Evolutionary conservation across 2,113 vertebrate species (phyloP).

Genomic region (Spea multiplicata): DNA sequence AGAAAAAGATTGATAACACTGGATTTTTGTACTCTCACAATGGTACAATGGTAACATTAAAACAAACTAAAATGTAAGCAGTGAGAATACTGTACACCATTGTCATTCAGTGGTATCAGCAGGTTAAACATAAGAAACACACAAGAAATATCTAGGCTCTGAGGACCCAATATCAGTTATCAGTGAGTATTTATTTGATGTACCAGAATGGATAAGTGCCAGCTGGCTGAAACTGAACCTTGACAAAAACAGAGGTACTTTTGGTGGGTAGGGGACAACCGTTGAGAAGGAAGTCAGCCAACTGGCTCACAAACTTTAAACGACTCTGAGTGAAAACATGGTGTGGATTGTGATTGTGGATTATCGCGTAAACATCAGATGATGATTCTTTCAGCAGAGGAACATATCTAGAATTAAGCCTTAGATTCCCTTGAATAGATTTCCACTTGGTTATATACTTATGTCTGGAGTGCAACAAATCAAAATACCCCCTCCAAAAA

Average conservation of each 20-base stretch:
- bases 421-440: background rate
- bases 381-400: background rate
- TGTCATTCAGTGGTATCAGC: too few relatives aligned
- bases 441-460: too few relatives aligned
- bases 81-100: too few relatives aligned
- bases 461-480: too few relatives aligned
- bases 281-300: background rate
- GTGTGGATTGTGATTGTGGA: background rate
- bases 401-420: background rate
- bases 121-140: too few relatives aligned
- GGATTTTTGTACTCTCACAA: too few relatives aligned
- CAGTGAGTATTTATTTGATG: background rate
- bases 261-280: background rate
- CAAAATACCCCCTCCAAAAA: too few relatives aligned
- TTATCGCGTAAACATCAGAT: background rate
- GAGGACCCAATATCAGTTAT: background rate
- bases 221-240: background rate
- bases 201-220: background rate
- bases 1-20: too few relatives aligned
- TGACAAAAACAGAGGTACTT: background rate
- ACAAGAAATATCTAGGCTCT: background rate
- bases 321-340: background rate
- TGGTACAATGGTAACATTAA: too few relatives aligned
- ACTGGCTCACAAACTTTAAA: background rate
- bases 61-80: too few relatives aligned